A percentile compares a stretch with the other conserved stretches of the same genome.
phyloP scores from a whole-genome alignment of 2,113 vertebrate genomes.

The Meles meles region DNA sequence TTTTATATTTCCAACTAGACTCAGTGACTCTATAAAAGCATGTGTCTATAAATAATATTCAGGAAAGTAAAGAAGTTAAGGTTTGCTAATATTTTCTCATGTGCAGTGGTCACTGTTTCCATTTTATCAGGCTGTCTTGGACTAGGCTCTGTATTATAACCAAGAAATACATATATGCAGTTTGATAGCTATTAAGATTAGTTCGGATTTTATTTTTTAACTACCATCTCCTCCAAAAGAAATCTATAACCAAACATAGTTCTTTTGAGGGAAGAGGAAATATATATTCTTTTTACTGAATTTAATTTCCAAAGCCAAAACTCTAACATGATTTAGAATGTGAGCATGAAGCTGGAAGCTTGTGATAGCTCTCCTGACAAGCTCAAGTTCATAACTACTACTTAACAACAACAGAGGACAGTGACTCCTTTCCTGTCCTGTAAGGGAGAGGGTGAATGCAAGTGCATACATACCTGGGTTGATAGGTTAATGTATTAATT shows the following conservation, averaged over 20 bases:
- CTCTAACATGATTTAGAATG: not conserved
- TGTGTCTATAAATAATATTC: not conserved
- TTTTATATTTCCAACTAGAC: slow-evolving; percentile 13
- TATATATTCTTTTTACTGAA: not conserved
- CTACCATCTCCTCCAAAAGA: not conserved
- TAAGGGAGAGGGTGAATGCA: not conserved
- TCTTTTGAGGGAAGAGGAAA: not conserved
- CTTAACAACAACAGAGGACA: not conserved
- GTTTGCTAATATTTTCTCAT: not conserved
- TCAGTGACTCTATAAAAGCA: not conserved
- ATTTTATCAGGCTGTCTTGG: not conserved
- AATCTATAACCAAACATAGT: not conserved
- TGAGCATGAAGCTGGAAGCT: not conserved
- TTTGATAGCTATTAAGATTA: not conserved
- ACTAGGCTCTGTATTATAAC: not conserved
- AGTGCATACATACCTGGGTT: not conserved
- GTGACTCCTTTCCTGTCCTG: not conserved
- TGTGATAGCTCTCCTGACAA: not conserved
- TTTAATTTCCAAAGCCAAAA: not conserved
- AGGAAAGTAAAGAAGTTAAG: not conserved
- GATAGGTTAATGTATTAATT: too few relatives aligned
- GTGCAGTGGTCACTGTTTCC: too few relatives aligned
- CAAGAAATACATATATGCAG: not conserved
- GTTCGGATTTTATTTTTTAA: not conserved
- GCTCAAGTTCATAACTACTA: not conserved